Evolutionary conservation across 1,140 invertebrate genomes (phyloP).

Genomic region (Hypsibius dujardini): DNA sequence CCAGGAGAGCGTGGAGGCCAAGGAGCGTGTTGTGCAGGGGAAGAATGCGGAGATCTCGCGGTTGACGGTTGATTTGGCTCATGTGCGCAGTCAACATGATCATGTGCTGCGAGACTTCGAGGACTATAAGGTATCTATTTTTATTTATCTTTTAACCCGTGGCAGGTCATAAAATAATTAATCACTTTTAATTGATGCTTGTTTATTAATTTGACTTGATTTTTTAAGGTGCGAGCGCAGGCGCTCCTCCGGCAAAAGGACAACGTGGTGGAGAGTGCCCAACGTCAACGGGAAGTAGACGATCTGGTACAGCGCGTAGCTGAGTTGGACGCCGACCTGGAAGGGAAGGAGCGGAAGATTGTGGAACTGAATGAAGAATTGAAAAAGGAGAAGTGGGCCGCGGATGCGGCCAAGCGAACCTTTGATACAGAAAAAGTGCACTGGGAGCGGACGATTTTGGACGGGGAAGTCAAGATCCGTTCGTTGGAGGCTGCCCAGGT

Average conservation of each 20-base stretch:
- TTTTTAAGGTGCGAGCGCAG: constrained; percentile 21
- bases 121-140: neutral
- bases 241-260: constrained; percentile 16
- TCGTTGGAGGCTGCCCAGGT: neutral
- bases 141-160: too few species aligned
- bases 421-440: neutral
- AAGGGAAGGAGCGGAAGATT: neutral
- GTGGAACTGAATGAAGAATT: neutral
- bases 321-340: constrained; percentile 8
- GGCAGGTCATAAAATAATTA: too few species aligned
- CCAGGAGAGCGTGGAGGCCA: neutral
- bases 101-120: neutral
- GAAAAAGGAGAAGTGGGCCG: neutral
- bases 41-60: constrained; percentile 14
- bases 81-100: neutral
- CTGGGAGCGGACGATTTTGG: neutral
- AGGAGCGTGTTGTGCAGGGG: neutral
- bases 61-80: neutral
- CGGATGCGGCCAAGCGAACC: neutral
- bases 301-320: constrained; percentile 11
- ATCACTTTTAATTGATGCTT: too few species aligned
- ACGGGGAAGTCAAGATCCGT: neutral
- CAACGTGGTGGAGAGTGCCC: neutral
- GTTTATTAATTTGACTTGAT: neutral
- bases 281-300: constrained; percentile 21